These are phyloP conservation scores for Acanthosepion lycidas DNA, from an alignment of 2,888 invertebrate species.

Conservation along the genomic window DNA sequence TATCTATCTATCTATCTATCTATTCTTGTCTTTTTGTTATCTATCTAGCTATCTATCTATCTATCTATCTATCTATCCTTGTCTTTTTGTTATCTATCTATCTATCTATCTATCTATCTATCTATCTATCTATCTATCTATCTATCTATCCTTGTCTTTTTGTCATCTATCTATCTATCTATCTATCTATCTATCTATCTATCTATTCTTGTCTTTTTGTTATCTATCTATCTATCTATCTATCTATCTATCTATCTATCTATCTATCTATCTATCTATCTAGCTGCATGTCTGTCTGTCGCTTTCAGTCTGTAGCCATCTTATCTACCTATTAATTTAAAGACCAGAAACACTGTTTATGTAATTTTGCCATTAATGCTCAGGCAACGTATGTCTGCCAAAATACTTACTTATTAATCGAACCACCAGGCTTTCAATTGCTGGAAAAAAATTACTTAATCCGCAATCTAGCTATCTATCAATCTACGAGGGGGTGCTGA, in stretches of 20 bases:
- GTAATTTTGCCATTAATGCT: background rate
- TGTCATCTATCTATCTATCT: background rate
- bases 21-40: too few relatives aligned
- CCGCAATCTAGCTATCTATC: background rate
- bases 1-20: background rate
- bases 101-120: background rate
- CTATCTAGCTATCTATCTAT: background rate
- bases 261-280: background rate
- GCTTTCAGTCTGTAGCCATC: background rate
- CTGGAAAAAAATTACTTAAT: background rate
- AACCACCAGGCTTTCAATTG: background rate
- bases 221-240: too few relatives aligned
- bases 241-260: background rate
- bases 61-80: background rate
- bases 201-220: too few relatives aligned
- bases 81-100: background rate
- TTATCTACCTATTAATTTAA: background rate
- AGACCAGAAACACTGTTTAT: background rate
- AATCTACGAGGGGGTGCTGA: background rate
- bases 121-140: background rate
- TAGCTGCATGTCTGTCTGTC: background rate
- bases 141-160: too few relatives aligned
- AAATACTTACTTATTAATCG: slow-evolving; percentile 22
- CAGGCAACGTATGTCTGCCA: background rate
- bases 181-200: background rate